Conservation (phyloP, 2,797 vertebrate species). For the Dryobates pubescens region DNA sequence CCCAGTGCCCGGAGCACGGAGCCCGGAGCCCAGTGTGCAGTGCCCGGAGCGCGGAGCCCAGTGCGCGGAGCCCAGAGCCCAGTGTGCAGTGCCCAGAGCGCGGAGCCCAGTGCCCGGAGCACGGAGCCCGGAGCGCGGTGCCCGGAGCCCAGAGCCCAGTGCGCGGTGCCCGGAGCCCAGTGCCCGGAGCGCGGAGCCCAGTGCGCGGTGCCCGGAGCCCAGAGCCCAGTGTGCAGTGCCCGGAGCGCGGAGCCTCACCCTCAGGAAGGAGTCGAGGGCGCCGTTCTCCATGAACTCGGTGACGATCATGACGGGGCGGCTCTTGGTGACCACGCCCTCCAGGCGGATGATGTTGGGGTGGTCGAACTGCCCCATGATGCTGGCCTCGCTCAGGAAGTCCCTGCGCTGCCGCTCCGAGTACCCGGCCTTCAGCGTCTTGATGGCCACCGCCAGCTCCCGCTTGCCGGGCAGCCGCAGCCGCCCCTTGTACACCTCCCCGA, state of each 20-base stretch:
- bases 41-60: neutral
- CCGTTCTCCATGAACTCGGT: constrained; percentile 99
- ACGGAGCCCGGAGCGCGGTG: too few relatives aligned
- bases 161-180: too few relatives aligned
- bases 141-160: too few relatives aligned
- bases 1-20: neutral
- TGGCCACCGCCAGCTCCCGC: constrained; percentile 96
- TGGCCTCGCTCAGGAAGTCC: constrained; percentile 97
- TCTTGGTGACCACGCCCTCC: constrained; percentile 98
- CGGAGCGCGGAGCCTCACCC: constrained; percentile 80
- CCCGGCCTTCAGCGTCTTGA: constrained; percentile 97
- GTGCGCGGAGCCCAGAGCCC: too few relatives aligned
- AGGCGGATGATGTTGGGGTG: constrained; percentile 98
- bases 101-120: too few relatives aligned
- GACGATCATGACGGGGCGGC: constrained; percentile 97
- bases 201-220: too few relatives aligned
- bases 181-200: too few relatives aligned
- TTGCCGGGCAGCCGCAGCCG: constrained; percentile 97
- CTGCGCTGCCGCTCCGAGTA: constrained; percentile 97
- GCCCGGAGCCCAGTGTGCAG: too few relatives aligned
- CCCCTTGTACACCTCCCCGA: constrained; percentile 98
- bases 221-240: too few relatives aligned
- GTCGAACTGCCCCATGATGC: constrained; percentile 99
- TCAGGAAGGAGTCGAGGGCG: constrained; percentile 95
- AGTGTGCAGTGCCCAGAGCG: too few relatives aligned